Evolutionary conservation across 2,888 invertebrate species (phyloP), one percentile per base, ranked within the genome.

Genomic region (Pristionchus maxplancki): DNA sequence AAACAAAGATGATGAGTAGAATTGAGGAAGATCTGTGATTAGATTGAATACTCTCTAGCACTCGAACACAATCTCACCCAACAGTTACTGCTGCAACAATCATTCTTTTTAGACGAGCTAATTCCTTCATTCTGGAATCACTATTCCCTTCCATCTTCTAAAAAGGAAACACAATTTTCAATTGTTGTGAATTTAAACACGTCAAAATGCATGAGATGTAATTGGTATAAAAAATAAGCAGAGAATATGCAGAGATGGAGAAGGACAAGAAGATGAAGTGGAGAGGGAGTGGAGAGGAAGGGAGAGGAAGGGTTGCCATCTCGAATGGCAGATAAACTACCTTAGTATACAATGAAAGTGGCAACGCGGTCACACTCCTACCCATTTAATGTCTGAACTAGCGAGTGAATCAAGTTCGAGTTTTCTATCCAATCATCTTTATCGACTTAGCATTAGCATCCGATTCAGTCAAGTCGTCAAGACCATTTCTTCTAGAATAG

Each of bases 351-450:
- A 67, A 28, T 44, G n/a, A 44, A 78, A 78, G 78, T 78, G 78
- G 78, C 37, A 48, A 78, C 34, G 78, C 48, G 78, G 78, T 78
- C 78, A 48, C 78, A 78, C 44, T 78, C n/a, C 44, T 44, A 24
- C 78, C 48, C 78, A 1, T 44, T 37, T 74, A 78, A 28, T 48
- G 48, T 48, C 37, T 78, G 28, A 78, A 8, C 48, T 48, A 28
- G 44, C n/a, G 20, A 78, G 24, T 48, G 28, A 78, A 48, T 24
- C n/a, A 24, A 78, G 44, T 78, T 78, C 78, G n/a, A 78, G 78
- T 78, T 78, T 67, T 48, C 40, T 31, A 40, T 48, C 28, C 78
- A 78, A 78, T 48, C 28, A 37, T 11, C 40, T 78, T 78, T 78
- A 78, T 78, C 44, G 44, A 28, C n/a, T 48, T 40, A 78, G 28